Conservation (phyloP, 1,140 invertebrate genomes). For the Proctacanthus coquilletti region DNA sequence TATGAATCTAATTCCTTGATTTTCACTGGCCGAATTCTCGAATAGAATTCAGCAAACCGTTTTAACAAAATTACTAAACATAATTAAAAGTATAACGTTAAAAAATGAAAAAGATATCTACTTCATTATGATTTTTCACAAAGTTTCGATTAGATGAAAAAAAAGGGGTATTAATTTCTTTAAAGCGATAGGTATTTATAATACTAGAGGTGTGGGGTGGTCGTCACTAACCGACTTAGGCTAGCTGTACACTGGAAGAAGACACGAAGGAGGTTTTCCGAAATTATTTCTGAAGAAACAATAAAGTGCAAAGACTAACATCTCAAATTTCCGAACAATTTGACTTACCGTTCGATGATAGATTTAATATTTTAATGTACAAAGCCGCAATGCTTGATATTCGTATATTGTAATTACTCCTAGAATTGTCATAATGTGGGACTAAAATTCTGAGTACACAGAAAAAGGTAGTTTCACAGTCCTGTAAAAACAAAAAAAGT, state of each 20-base stretch:
- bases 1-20: too few species aligned
- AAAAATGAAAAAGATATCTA: too few species aligned
- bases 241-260: neutral
- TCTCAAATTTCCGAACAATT: neutral
- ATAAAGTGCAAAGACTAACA: neutral
- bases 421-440: slow-evolving; percentile 46
- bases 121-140: too few species aligned
- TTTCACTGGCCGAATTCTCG: too few species aligned
- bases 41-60: too few species aligned
- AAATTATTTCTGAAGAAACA: too few species aligned
- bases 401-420: slow-evolving; percentile 49
- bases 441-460: slow-evolving; percentile 54
- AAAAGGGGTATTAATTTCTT: too few species aligned
- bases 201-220: neutral
- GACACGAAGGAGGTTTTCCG: neutral
- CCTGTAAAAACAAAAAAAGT: slow-evolving; percentile 4
- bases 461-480: slow-evolving; percentile 41
- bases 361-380: slow-evolving; percentile 49
- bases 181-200: neutral
- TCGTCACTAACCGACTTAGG: neutral
- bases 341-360: slow-evolving; percentile 37
- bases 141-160: too few species aligned
- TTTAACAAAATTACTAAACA: too few species aligned
- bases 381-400: slow-evolving; percentile 45
- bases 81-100: too few species aligned